A percentile compares a stretch with the other conserved stretches of the same genome.
Conservation (phyloP, 2,797 vertebrate genomes). For the Miichthys miiuy region DNA sequence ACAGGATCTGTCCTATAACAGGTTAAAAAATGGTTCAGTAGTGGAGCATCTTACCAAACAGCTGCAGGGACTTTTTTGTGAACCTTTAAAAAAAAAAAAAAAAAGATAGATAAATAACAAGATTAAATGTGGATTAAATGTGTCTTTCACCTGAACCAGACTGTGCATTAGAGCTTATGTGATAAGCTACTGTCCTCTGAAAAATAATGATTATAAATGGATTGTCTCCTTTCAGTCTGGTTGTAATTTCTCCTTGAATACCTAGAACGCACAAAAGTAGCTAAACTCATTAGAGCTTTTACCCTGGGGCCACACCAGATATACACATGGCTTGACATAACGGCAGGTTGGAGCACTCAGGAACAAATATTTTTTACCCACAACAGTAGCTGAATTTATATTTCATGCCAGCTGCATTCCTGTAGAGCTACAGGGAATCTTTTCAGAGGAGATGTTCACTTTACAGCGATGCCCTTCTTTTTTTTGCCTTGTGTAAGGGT, state of each 20-base stretch:
- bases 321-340: conserved; percentile 8
- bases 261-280: not conserved
- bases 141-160: conserved; percentile 16
- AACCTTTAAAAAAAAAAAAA: not conserved
- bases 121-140: not conserved
- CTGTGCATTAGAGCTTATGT: not conserved
- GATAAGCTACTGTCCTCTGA: conserved; percentile 13
- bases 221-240: conserved; percentile 17
- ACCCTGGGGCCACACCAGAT: not conserved
- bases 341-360: conserved; percentile 8
- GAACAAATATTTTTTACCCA: conserved; percentile 36
- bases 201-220: conserved; percentile 6
- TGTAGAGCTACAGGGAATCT: conserved; percentile 18
- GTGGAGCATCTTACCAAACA: conserved; percentile 33
- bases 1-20: not conserved
- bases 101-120: conserved; percentile 19
- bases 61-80: conserved; percentile 6
- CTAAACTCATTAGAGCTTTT: conserved; percentile 14
- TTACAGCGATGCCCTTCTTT: conserved; percentile 20
- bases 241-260: conserved; percentile 17
- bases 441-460: conserved; percentile 15
- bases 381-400: conserved; percentile 34
- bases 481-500: conserved; percentile 17
- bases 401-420: conserved; percentile 34
- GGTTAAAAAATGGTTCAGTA: not conserved